Conservation (phyloP, 2,797 vertebrate species). For the Chanos chanos region DNA sequence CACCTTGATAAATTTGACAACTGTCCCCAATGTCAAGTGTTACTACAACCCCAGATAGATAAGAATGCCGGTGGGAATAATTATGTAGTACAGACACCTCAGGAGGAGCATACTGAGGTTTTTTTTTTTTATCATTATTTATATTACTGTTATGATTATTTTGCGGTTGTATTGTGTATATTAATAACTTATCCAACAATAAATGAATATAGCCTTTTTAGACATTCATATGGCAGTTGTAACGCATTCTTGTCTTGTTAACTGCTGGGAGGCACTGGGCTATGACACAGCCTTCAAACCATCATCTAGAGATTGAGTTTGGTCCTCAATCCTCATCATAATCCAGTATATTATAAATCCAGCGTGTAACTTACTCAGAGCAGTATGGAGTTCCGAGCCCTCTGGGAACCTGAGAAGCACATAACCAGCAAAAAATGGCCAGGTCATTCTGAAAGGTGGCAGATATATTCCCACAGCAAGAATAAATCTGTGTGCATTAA, state of each 20-base stretch:
- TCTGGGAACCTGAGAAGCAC: conserved; percentile 5
- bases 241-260: background rate
- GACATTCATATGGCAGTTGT: background rate
- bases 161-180: too few species aligned
- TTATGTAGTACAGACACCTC: conserved; percentile 61
- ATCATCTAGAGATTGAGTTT: conserved; percentile 2
- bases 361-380: background rate
- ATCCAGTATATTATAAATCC: conserved; percentile 1
- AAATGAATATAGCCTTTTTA: background rate
- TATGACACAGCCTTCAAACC: background rate
- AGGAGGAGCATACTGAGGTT: conserved; percentile 30
- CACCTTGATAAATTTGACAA: conserved; percentile 74
- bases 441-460: background rate
- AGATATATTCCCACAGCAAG: background rate
- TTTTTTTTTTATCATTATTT: background rate
- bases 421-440: background rate
- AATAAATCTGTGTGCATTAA: too few species aligned
- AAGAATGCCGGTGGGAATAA: conserved; percentile 63
- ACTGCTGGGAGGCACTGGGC: background rate
- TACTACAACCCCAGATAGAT: conserved; percentile 57
- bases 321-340: conserved; percentile 11
- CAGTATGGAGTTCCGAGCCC: conserved; percentile 4
- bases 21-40: conserved; percentile 60
- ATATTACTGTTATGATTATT: background rate
- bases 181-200: too few species aligned